These are phyloP conservation scores for Hippopotamyrus pictus DNA, from an alignment of 2,797 vertebrate genomes.

Conservation along the genomic window DNA sequence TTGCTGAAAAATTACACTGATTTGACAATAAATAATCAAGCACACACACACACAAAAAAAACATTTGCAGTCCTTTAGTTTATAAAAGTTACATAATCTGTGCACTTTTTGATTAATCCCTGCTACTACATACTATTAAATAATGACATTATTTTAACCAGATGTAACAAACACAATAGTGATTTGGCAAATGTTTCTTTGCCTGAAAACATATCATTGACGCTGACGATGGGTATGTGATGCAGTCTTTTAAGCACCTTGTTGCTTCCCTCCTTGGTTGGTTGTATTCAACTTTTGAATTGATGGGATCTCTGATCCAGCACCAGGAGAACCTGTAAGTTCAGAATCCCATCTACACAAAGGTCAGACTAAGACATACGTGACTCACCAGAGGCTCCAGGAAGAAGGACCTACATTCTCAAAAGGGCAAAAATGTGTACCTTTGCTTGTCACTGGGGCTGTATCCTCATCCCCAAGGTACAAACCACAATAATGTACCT, in stretches of 20 bases:
- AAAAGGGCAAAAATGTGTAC: too few species aligned
- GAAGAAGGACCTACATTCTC: neutral
- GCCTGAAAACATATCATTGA: neutral
- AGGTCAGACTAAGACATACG: neutral
- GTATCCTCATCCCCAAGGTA: neutral
- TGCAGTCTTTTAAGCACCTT: neutral
- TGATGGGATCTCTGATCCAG: slow-evolving; percentile 45
- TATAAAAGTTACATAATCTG: neutral
- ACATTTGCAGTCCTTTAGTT: neutral
- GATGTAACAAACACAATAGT: neutral
- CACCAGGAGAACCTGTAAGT: slow-evolving; percentile 46
- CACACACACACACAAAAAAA: neutral
- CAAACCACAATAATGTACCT: neutral
- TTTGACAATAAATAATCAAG: neutral
- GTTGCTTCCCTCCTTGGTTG: neutral
- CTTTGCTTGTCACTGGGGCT: neutral
- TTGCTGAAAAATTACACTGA: neutral
- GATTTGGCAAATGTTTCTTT: neutral
- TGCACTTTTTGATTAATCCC: neutral
- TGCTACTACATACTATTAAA: neutral
- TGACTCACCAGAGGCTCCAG: neutral
- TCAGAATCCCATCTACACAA: slow-evolving; percentile 44
- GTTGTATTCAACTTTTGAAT: neutral
- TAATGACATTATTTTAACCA: neutral
- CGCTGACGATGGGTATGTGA: neutral